These are phyloP conservation scores for Sminthurinus aureus DNA, from an alignment of 2,888 invertebrate species.

Conservation along the genomic window DNA sequence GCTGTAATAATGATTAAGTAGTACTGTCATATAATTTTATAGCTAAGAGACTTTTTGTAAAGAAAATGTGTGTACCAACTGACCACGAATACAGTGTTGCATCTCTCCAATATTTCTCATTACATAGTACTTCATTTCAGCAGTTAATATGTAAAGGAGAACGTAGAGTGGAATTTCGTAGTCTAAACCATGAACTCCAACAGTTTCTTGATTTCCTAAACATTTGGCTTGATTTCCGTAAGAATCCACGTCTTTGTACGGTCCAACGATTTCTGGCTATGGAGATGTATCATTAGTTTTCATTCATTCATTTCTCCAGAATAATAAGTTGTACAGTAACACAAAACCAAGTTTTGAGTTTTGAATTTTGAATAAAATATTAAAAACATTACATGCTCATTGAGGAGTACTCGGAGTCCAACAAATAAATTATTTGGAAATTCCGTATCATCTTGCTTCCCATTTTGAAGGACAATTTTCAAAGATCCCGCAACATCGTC, in stretches of 20 bases:
- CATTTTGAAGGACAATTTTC: conserved; percentile 24
- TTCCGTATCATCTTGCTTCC: neutral
- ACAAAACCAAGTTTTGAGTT: neutral
- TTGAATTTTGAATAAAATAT: no score
- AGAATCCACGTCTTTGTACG: conserved; percentile 17
- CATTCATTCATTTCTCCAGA: neutral
- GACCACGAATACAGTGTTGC: conserved; percentile 38
- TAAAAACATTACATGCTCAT: conserved; percentile 16
- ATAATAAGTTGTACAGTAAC: neutral
- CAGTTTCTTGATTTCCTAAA: neutral
- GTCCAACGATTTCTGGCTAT: conserved; percentile 34
- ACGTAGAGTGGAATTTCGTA: conserved; percentile 43
- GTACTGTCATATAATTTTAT: neutral
- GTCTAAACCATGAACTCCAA: conserved; percentile 23
- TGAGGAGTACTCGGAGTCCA: conserved; percentile 35
- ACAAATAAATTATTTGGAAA: conserved; percentile 37
- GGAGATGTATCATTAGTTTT: neutral
- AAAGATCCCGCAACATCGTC: conserved; percentile 24
- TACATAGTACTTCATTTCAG: conserved; percentile 45
- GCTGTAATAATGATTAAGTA: neutral
- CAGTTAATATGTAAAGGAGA: conserved; percentile 41
- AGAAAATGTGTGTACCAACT: neutral
- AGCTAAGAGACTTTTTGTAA: neutral
- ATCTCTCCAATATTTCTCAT: conserved; percentile 41
- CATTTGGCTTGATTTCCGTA: conserved; percentile 16